Conservation (phyloP, 1,140 invertebrate genomes). For the Platyscapa corneri region DNA sequence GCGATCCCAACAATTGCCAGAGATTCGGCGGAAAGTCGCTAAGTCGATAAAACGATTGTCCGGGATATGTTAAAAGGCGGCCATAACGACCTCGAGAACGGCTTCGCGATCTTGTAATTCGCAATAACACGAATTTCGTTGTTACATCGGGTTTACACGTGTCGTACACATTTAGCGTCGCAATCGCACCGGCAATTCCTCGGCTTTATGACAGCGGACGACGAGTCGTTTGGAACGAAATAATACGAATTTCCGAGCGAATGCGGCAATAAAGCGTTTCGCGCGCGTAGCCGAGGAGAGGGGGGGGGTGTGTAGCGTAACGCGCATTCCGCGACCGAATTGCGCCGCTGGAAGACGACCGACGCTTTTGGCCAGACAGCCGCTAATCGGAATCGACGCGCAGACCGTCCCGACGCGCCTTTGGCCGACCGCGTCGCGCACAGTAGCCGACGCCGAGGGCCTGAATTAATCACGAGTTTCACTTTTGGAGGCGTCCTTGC, state of each 20-base stretch:
- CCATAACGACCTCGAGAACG: too few relatives aligned
- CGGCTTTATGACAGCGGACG: background rate
- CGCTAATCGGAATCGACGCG: conserved; percentile 18
- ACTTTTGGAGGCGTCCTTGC: conserved; percentile 5
- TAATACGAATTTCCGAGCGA: background rate
- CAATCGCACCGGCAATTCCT: background rate
- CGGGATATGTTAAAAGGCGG: too few relatives aligned
- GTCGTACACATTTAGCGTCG: background rate
- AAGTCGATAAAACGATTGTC: too few relatives aligned
- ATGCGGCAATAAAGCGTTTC: background rate
- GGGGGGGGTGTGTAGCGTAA: too few relatives aligned
- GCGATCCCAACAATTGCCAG: too few relatives aligned
- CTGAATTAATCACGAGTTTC: conserved; percentile 43
- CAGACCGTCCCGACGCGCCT: background rate
- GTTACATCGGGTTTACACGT: background rate
- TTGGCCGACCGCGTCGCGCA: conserved; percentile 34
- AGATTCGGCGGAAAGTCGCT: too few relatives aligned
- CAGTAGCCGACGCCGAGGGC: conserved; percentile 26
- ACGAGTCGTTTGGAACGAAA: background rate
- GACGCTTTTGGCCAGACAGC: background rate
- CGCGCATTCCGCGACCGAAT: too few relatives aligned
- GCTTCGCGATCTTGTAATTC: too few relatives aligned
- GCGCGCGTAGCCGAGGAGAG: too few relatives aligned
- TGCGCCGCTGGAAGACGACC: too few relatives aligned
- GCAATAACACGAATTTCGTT: background rate